Conservation (phyloP, 2,888 invertebrate species). For the Polydrusus pterygomalis region DNA sequence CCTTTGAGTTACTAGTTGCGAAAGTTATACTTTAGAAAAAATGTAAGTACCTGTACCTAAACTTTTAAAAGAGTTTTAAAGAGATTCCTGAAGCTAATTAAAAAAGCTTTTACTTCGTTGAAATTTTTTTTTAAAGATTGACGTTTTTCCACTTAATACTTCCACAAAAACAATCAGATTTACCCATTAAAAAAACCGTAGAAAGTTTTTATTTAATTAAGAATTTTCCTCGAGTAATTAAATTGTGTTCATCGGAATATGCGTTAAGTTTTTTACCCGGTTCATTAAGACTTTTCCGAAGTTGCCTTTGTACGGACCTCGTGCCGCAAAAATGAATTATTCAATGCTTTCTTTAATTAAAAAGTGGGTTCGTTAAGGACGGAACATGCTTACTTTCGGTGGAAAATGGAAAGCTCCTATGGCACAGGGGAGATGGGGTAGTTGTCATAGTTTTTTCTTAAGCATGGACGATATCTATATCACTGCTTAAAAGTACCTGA, state of each 20-base stretch:
- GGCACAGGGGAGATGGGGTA: conserved; percentile 34
- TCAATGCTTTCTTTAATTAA: conserved; percentile 63
- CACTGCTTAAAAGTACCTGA: no score
- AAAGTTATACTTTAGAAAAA: no score
- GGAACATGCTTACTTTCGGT: conserved; percentile 54
- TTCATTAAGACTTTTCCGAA: conserved; percentile 49
- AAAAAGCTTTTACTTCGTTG: not conserved
- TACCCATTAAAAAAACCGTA: conserved; percentile 43
- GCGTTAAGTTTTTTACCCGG: conserved; percentile 61
- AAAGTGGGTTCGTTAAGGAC: conserved; percentile 59
- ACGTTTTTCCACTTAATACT: conserved; percentile 17
- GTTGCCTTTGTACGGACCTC: conserved; percentile 46
- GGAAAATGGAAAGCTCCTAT: conserved; percentile 54
- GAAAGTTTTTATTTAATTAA: conserved; percentile 65
- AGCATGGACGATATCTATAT: no score
- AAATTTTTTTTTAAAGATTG: conserved; percentile 9
- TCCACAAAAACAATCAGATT: conserved; percentile 45
- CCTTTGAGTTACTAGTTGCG: no score
- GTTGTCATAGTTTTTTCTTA: no score
- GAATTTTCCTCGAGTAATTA: conserved; percentile 61
- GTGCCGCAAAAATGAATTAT: conserved; percentile 61
- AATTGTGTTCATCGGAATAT: conserved; percentile 62
- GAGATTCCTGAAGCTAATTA: not conserved
- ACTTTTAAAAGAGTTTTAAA: not conserved
- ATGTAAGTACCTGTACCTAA: no score